Evolutionary conservation across 2,888 invertebrate species (phyloP), one percentile per base, ranked within the genome.

Genomic region (Drosophila lutescens): DNA sequence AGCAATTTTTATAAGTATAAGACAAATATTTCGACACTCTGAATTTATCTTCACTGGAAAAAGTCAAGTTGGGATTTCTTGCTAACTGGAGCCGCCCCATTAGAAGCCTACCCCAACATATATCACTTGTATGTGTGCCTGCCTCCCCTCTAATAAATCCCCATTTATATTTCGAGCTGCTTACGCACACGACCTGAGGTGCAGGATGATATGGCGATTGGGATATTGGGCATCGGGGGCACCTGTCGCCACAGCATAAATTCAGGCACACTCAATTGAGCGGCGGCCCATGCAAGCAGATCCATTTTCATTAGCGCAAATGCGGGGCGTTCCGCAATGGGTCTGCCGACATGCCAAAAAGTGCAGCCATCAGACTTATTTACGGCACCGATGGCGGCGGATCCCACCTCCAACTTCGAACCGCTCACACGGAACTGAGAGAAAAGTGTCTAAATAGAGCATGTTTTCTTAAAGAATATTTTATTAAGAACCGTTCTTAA

Each of bases 291-390:
- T 26, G 59, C 50, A 56, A 61, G 57, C 66, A 67, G 72, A 73
- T 78, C 76, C 40, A 82, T 78, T 82, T 82, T 82, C 86, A 85
- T 82, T 82, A 86, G 86, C 74, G 47, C 60, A 75, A 81, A 78
- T 65, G 58, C 74, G 71, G 71, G 71, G 65, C 72, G 65, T 72
- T 72, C 47, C 71, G 70, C 71, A 57, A 58, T 68, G 71, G 75
- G 75, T 30, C 47, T 74, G 79, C 73, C 73, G 80, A 67, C 69
- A 79, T 72, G 82, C 66, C 80, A 80, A 85, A 85, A 82, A 85
- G 78, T 85, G 82, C 82, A 78, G 68, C 65, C 82, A 78, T 85
- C 67, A 71, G 78, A 70, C 68, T 57, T 80, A 82, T 85, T 82
- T 82, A 82, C 79, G 82, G 59, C 76, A 32, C 56, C 66, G 71